Base-by-base conservation (phyloP, 2,888 invertebrate species). In the Sclerodermus sp. region DNA sequence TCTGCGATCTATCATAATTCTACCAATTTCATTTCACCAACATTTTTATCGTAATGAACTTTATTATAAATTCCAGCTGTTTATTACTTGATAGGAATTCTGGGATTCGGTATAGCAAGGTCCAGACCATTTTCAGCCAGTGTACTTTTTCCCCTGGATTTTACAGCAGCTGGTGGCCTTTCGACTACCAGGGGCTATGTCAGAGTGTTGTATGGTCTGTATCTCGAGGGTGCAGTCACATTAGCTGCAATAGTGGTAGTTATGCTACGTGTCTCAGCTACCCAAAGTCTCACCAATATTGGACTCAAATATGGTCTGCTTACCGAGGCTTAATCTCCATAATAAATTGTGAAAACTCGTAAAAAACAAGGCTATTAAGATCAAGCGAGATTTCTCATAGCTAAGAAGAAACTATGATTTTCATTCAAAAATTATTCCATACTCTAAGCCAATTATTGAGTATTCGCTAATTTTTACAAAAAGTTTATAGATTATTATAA, bases 81-180 rank as follows among this genome's bases (percentile, higher is more conserved):
- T 10, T 88, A 88, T 73, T 88, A 87, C 71, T 42, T 80, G 1
- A 53, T 82, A 32, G 88, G 88, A 0, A 82, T 85, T 39, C 57
- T 84, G 0, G 70, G 81, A 15, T 88, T 88, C 62, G 88, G 88
- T 1, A 78, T 84, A 13, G 76, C 82, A 1, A 78, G 87, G 41
- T 72, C 77, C 6, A 78, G 82, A 49, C 73, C 79, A 1, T 68
- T 82, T 1, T 72, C 83, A 2, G 85, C 85, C 39, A 79, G 83
- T 51, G 69, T 85, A 15, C 79, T 87, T 77, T 89, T 88, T 66
- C 88, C 88, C 0, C 66, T 88, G 53, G 87, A 88, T 69, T 88
- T 89, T 63, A 87, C 88, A 5, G 86, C 86, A 0, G 85, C 84
- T 1, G 87, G 88, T 1, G 87, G 87, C 1, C 82, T 88, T 29